Conservation (phyloP, 2,113 vertebrate genomes). For the Anolis sagrei region DNA sequence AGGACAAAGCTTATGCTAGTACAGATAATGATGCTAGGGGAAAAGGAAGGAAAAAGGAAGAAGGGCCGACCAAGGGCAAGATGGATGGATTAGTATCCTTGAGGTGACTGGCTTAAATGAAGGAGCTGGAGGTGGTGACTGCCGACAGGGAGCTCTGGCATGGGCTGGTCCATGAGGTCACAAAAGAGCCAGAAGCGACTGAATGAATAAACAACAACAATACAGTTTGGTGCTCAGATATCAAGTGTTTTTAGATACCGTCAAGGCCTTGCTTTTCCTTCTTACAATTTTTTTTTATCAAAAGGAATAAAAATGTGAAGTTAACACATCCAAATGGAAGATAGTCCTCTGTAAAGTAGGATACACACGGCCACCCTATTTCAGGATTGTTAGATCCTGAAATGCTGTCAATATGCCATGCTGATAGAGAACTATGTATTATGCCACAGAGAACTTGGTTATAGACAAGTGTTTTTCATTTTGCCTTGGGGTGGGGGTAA, state of each 20-base stretch:
- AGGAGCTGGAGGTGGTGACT: too few relatives aligned
- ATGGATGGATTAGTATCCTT: too few relatives aligned
- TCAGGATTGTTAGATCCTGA: conserved; percentile 20
- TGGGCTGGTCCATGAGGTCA: too few relatives aligned
- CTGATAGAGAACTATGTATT: conserved; percentile 42
- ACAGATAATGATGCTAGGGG: too few relatives aligned
- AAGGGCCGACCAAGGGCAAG: too few relatives aligned
- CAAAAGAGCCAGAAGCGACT: too few relatives aligned
- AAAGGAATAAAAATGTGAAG: neutral
- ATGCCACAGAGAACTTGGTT: conserved; percentile 50
- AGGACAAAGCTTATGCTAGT: neutral
- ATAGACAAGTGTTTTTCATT: conserved; percentile 47
- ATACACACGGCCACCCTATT: conserved; percentile 10
- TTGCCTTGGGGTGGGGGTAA: conserved; percentile 41
- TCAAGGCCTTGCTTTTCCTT: neutral
- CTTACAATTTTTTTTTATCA: neutral
- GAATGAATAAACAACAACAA: too few relatives aligned
- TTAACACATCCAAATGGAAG: neutral
- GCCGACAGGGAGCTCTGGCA: too few relatives aligned
- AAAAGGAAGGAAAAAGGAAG: too few relatives aligned
- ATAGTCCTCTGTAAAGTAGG: neutral
- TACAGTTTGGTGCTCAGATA: neutral
- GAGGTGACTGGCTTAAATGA: too few relatives aligned
- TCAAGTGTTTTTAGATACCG: neutral
- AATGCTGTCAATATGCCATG: conserved; percentile 28